These are phyloP conservation scores for Ceyx erithaca DNA, from an alignment of 2,797 vertebrate species.

Conservation along the genomic window DNA sequence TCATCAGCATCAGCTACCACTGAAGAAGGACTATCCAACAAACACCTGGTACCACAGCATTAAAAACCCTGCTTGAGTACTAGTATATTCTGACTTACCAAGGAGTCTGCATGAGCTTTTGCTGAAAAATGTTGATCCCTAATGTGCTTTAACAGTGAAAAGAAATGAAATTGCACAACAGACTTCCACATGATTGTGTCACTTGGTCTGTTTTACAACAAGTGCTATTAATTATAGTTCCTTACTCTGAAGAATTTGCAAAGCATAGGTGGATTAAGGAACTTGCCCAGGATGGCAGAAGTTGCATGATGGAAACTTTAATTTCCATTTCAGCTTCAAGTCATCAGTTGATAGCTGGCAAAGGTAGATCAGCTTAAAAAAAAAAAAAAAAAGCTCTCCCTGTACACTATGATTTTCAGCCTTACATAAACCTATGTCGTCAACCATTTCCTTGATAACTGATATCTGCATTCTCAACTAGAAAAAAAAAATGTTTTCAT, in stretches of 20 bases:
- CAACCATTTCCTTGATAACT: background rate
- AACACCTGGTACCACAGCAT: background rate
- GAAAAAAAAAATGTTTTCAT: background rate
- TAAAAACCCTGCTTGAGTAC: background rate
- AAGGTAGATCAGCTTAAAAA: background rate
- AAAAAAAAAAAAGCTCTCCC: background rate
- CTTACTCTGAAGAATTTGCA: background rate
- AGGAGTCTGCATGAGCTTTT: background rate
- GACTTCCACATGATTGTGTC: background rate
- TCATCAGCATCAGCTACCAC: background rate
- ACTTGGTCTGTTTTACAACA: background rate
- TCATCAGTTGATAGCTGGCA: background rate
- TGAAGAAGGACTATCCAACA: background rate
- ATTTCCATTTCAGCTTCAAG: background rate
- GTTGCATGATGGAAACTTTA: background rate
- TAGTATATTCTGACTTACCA: background rate
- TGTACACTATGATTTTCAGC: background rate
- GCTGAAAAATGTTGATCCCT: background rate
- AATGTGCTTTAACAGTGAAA: background rate
- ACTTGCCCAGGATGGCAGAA: background rate
- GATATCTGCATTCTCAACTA: background rate
- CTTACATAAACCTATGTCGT: background rate
- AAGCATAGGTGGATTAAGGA: background rate
- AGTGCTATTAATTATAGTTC: background rate
- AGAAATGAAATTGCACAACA: background rate